Evolutionary conservation across 1,140 invertebrate species (phyloP), one percentile per base, ranked within the genome.

Genomic region (Aphaenogaster rudis): DNA sequence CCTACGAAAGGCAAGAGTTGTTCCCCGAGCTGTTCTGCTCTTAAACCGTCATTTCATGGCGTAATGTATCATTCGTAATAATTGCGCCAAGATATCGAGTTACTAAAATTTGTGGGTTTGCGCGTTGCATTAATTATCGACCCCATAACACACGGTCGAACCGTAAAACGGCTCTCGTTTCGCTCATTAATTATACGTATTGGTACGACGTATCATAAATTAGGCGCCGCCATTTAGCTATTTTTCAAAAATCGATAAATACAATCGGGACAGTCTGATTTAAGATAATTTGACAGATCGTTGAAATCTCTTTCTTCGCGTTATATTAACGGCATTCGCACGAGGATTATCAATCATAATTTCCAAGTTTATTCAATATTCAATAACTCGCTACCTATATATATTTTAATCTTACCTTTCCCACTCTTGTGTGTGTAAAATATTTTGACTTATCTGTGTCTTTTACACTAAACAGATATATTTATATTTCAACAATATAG

Each of bases 1-100:
- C 88, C 85, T 17, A n/a, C 52, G 42, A 64, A 11, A 42, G 39
- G n/a, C n/a, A 45, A 36, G 59, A 21, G 61, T 13, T 79, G 33
- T 28, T 48, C 3, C 6, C 28, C 13, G 17, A 63, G 2, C 39
- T 21, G 66, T 57, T n/a, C 3, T 45, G 66, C 21, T 28, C 15
- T 72, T 71, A 71, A 71, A 59, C 9, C 36, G 21, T 82, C 67
- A 72, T 82, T 82, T 57, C 67, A n/a, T 21, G 39, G 15, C 15
- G 42, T n/a, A 66, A 79, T 64, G 17, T 48, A 71, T 48, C 39
- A 11, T 52, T 28, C 28, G 36, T 80, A 15, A 80, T 67, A 15
- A 67, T 80, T 67, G 45, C 9, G 33, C 77, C 28, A 21, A 28
- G 74, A 33, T n/a, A 78, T 57, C 8, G 57, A 80, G 7, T 80